Conservation (phyloP, 2,113 vertebrate species). For the Vidua macroura region DNA sequence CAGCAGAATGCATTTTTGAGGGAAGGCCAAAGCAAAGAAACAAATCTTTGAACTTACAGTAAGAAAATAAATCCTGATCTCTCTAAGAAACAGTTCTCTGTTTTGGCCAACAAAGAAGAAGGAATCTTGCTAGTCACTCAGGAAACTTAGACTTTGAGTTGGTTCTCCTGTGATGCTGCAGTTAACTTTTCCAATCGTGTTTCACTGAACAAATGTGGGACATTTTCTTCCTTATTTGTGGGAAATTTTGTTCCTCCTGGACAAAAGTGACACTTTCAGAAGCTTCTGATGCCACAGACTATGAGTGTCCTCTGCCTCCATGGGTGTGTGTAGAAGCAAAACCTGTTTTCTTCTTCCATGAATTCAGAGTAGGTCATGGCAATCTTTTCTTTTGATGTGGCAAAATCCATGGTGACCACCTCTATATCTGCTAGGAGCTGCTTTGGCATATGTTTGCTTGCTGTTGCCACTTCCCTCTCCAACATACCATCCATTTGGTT, state of each 20-base stretch:
- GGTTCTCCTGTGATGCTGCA: background rate
- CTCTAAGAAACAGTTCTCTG: background rate
- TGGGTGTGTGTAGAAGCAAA: background rate
- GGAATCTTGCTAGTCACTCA: background rate
- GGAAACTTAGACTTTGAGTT: background rate
- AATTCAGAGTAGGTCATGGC: background rate
- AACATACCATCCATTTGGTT: constrained; percentile 49
- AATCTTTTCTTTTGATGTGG: background rate
- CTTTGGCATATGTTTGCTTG: constrained; percentile 30
- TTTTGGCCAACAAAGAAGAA: background rate
- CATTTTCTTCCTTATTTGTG: background rate
- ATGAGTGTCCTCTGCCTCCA: background rate
- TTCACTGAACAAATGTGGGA: background rate
- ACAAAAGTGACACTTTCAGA: background rate
- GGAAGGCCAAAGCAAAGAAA: background rate
- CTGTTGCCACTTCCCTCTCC: constrained; percentile 49
- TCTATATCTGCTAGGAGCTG: background rate
- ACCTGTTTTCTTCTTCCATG: background rate
- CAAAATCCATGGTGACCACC: constrained; percentile 50
- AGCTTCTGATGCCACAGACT: background rate
- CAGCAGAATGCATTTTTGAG: background rate
- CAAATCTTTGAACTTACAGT: background rate
- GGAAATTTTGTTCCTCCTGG: background rate
- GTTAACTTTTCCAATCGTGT: background rate
- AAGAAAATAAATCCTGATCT: background rate